Evolutionary conservation across 2,888 invertebrate species (phyloP).

Genomic region (Margaritifera margaritifera): DNA sequence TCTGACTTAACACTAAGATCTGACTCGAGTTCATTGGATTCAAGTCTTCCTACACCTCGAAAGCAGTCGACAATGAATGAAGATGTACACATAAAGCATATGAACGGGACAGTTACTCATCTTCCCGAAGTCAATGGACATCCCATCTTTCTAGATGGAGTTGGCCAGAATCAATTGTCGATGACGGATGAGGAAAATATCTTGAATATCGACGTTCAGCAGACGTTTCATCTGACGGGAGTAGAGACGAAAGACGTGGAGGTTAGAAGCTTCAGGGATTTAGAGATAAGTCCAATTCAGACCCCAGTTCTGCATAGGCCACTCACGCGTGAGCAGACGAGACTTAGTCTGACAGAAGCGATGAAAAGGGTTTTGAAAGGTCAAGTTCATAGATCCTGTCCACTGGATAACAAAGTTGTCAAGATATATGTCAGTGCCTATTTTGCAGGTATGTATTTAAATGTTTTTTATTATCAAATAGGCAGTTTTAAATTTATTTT

Average conservation of each 20-base stretch:
- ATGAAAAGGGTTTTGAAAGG: constrained; percentile 56
- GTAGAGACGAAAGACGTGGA: constrained; percentile 26
- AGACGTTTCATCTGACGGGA: constrained; percentile 34
- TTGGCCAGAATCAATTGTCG: too few relatives aligned
- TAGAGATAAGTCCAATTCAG: constrained; percentile 56
- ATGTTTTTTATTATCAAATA: too few relatives aligned
- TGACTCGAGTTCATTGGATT: too few relatives aligned
- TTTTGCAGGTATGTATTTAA: constrained; percentile 49
- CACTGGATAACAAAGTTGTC: constrained; percentile 48
- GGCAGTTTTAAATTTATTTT: too few relatives aligned
- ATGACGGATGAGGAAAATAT: not conserved
- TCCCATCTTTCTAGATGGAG: too few relatives aligned
- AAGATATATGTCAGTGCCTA: constrained; percentile 58
- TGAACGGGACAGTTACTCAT: not conserved
- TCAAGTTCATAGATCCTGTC: constrained; percentile 49
- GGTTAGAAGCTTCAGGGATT: constrained; percentile 37
- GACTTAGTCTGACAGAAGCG: constrained; percentile 44
- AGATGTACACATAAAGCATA: not conserved
- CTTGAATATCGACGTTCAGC: constrained; percentile 21
- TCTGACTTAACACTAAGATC: too few relatives aligned
- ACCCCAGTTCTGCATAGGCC: constrained; percentile 57
- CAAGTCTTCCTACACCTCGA: constrained; percentile 1
- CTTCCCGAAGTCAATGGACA: too few relatives aligned
- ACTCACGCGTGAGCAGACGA: constrained; percentile 52
- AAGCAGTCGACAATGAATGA: constrained; percentile 11